Conservation (phyloP, 2,888 invertebrate species). For the Synergus japonicus region DNA sequence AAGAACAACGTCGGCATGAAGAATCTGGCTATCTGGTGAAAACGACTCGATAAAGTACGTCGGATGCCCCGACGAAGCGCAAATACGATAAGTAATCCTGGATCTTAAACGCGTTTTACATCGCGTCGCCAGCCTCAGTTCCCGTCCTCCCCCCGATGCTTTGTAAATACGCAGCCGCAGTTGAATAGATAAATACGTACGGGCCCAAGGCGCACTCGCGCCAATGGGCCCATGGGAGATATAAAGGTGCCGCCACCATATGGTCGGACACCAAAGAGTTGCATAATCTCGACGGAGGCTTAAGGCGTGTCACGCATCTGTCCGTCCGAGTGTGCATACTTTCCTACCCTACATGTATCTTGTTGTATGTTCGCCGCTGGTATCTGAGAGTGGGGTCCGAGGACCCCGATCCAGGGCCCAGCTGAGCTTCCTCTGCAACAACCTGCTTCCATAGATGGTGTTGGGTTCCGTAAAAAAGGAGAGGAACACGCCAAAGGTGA, state of each 20-base stretch:
- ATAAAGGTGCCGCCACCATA: constrained; percentile 73
- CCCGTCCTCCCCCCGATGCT: not conserved
- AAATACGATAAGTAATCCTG: constrained; percentile 51
- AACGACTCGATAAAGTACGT: not conserved
- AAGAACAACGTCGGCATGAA: constrained; percentile 31
- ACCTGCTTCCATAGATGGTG: constrained; percentile 28
- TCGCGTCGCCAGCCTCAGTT: constrained; percentile 39
- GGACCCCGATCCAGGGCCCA: constrained; percentile 24
- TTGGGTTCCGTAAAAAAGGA: constrained; percentile 4
- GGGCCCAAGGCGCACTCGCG: constrained; percentile 56
- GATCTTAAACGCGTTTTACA: constrained; percentile 47
- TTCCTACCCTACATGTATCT: constrained; percentile 19
- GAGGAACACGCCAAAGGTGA: constrained; percentile 17
- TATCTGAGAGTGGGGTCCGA: not conserved
- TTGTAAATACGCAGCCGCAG: constrained; percentile 44
- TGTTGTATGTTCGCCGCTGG: not conserved
- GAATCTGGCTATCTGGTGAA: constrained; percentile 16
- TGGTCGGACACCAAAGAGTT: constrained; percentile 65
- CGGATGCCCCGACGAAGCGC: constrained; percentile 45
- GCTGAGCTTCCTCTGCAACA: constrained; percentile 43
- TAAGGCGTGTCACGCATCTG: constrained; percentile 73
- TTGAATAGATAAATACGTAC: constrained; percentile 49
- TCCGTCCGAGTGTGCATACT: constrained; percentile 54
- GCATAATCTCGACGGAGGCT: constrained; percentile 67
- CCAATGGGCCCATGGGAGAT: constrained; percentile 64